Base-by-base conservation (phyloP, 2,797 vertebrate genomes). In the Danio jaintianensis region DNA sequence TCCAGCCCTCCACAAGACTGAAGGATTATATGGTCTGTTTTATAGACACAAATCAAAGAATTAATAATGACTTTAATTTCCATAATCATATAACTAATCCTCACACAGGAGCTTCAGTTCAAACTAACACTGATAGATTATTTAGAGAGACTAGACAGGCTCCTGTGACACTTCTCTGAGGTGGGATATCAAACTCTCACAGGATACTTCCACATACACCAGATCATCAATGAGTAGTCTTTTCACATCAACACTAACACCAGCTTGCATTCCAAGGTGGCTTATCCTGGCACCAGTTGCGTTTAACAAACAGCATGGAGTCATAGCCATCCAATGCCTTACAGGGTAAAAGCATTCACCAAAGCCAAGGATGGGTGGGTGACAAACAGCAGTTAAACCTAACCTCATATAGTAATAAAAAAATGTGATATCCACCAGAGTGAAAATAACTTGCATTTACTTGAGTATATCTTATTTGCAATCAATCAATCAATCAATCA, bases 261-360 rank as follows among this genome's bases (percentile, higher is more conserved):
- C 61, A 78, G 61, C 68, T 56, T 71, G 68, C 82, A 84, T 85
- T 82, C 84, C 86, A 73, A 78, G 66, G 72, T 82, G 79, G 80
- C 82, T 85, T 79, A 74, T 45, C 22, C 80, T 87, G 86, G 86
- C 86, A 84, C 53, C 10, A 70, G 64, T 8, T 56, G 61, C 53
- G 59, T 78, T 76, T 81, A 79, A 75, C 83, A 84, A 79, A 82
- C 85, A 86, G 70, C 66, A 71, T 64, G 56, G 74, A 80, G 78
- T 75, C 76, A 61, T 20, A 12, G 68, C 47, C 29, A 29, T 52
- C 43, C 79, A 73, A 11, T 62, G 82, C 88, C 86, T 83, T 87
- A 89, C 66, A 89, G 85, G 86, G 88, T 87, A 87, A 86, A 87
- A 89, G 63, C 71, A 84, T 84, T 71, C 80, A 55, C 52, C 67